Percentiles rank a stretch among this genome's conserved stretches.
Evolutionary conservation across 2,888 invertebrate genomes (phyloP).

Genomic region (Panzeria rudis): DNA sequence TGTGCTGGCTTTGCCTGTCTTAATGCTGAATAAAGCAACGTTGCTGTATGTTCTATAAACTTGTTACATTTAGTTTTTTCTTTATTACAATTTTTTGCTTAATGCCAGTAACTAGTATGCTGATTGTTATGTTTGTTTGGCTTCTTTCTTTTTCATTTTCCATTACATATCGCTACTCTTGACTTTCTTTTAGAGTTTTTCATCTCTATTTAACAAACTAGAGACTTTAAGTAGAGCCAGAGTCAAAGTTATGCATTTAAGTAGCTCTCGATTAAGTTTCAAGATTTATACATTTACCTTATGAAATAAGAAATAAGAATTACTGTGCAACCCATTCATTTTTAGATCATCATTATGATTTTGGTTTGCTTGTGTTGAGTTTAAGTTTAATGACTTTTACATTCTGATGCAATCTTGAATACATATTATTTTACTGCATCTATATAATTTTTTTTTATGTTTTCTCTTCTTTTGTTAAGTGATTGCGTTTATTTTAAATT

Average conservation of each 20-base stretch:
- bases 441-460: background rate
- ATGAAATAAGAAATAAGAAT: slow-evolving; percentile 15
- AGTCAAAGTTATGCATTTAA: slow-evolving; percentile 67
- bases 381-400: slow-evolving; percentile 51
- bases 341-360: slow-evolving; percentile 57
- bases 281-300: slow-evolving; percentile 53
- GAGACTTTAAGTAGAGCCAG: slow-evolving; percentile 48
- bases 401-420: slow-evolving; percentile 46
- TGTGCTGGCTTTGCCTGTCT: background rate
- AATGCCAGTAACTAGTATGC: slow-evolving; percentile 49
- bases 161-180: slow-evolving; percentile 7
- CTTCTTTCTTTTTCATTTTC: slow-evolving; percentile 22
- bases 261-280: slow-evolving; percentile 70
- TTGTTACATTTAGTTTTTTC: slow-evolving; percentile 53
- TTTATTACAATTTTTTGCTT: slow-evolving; percentile 32
- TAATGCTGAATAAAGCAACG: slow-evolving; percentile 7
- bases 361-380: slow-evolving; percentile 37
- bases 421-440: background rate
- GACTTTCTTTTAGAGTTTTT: slow-evolving; percentile 53
- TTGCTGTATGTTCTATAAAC: slow-evolving; percentile 36
- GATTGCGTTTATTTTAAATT: slow-evolving; percentile 64
- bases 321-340: slow-evolving; percentile 46
- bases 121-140: slow-evolving; percentile 65
- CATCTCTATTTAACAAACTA: slow-evolving; percentile 63
- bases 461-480: slow-evolving; percentile 63